A percentile compares a stretch with the other conserved stretches of the same genome.
Conservation (phyloP, 2,797 vertebrate genomes). For the Dicrostonyx torquatus region DNA sequence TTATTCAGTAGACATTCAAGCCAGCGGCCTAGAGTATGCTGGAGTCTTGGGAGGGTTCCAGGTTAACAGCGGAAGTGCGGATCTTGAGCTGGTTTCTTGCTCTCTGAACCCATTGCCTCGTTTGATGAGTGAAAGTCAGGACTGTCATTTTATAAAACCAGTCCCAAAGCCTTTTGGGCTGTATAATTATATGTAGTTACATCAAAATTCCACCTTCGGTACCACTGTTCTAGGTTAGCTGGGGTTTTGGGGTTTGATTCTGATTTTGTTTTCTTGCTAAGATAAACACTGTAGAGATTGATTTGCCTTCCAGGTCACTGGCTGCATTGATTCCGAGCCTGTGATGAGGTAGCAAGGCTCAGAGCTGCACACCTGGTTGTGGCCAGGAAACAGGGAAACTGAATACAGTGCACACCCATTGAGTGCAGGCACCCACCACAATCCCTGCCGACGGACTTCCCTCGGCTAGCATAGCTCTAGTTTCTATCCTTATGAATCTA, state of each 20-base stretch:
- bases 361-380: not conserved
- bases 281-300: not conserved
- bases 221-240: not conserved
- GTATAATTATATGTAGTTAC: not conserved
- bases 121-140: conserved; percentile 22
- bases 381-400: not conserved
- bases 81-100: not conserved
- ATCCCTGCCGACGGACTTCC: not conserved
- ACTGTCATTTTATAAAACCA: not conserved
- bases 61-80: not conserved
- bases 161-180: not conserved
- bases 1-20: not conserved
- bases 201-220: not conserved
- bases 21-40: not conserved
- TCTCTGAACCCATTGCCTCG: not conserved
- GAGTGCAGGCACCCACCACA: not conserved
- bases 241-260: not conserved
- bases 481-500: not conserved
- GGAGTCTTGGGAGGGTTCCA: not conserved
- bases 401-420: not conserved
- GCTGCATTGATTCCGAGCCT: not conserved
- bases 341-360: not conserved
- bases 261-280: not conserved
- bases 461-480: too few relatives aligned
- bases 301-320: not conserved